Evolutionary conservation across 2,113 vertebrate genomes (phyloP), one percentile per base, ranked within the genome.

Genomic region (Dicrurus megarhynchus): DNA sequence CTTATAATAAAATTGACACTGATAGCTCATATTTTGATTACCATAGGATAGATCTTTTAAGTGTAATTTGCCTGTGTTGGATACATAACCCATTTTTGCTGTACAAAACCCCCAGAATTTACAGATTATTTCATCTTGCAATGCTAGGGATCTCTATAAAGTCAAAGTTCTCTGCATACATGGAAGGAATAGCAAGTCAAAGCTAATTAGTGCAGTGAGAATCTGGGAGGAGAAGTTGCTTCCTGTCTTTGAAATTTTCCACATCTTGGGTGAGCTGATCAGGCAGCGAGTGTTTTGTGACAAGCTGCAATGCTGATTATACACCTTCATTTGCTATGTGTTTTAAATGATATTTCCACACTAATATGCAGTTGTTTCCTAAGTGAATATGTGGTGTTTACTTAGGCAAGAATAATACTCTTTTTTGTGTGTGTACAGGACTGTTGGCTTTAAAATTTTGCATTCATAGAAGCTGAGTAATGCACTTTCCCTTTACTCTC

Each of bases 251-350:
- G 73, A 78, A 89, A 85, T 95, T 49, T 93, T 68, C 41, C 46
- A 52, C 27, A 50, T 93, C 79, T 84, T 94, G 56, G 55, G 49
- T 84, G 97, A 92, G 76, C 84, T 91, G 90, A 90, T 91, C 67
- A 94, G 94, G 93, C 84, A 95, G 33, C 82, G 88, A 59, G 60
- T 77, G 59, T 86, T 95, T 86, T 96, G 83, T 83, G 79, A 91
- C 92, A 95, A 93, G 80, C 82, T 92, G 86, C 82, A 93, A 89
- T 85, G 74, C 53, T 59, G 53, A 67, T 90, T 53, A 88, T 13
- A 13, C 77, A 80, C 68, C 69, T 82, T 12, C 10, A 0, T 44
- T 80, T 74, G 37, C 41, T 77, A 33, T 69, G 77, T 76, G 44
- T 76, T 91, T 82, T 21, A 92, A 94, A 74, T 59, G 5, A 7